phyloP scores from a whole-genome alignment of 2,797 vertebrate species.

The Yasuhikotakia modesta region DNA sequence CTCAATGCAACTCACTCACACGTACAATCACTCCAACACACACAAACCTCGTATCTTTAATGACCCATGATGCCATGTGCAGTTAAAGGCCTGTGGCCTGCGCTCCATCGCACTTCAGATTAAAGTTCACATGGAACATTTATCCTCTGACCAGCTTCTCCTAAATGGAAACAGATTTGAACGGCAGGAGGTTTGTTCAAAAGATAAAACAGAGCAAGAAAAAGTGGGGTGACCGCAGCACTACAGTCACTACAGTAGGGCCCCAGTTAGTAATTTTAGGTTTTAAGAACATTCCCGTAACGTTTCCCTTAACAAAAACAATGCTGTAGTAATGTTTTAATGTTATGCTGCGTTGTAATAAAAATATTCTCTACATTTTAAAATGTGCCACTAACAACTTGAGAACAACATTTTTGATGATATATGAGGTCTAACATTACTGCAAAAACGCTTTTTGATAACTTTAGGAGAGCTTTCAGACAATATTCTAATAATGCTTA shows the following conservation, averaged over 20 bases:
- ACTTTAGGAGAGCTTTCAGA: too few species aligned
- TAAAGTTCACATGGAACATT: constrained; percentile 56
- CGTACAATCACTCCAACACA: constrained; percentile 11
- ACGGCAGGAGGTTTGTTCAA: constrained; percentile 34
- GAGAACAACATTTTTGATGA: too few species aligned
- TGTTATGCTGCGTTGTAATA: too few species aligned
- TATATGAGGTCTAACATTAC: too few species aligned
- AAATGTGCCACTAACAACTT: too few species aligned
- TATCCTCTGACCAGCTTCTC: constrained; percentile 37
- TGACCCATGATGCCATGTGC: constrained; percentile 47
- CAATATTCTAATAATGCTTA: too few species aligned
- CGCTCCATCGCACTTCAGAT: constrained; percentile 47
- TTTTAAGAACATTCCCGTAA: too few species aligned
- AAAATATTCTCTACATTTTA: too few species aligned
- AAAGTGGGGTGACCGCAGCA: constrained; percentile 6
- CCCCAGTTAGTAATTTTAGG: too few species aligned
- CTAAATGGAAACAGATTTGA: constrained; percentile 56
- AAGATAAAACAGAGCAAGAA: constrained; percentile 47
- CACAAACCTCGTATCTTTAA: constrained; percentile 46
- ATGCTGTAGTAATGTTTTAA: too few species aligned
- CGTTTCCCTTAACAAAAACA: too few species aligned
- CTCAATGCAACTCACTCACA: constrained; percentile 16
- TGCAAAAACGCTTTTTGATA: too few species aligned
- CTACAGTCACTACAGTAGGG: neutral
- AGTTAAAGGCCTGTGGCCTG: constrained; percentile 47